Percentiles rank a stretch among this genome's conserved stretches.
Evolutionary conservation across 2,888 invertebrate species (phyloP).

Genomic region (Drosophila atroscutellata): DNA sequence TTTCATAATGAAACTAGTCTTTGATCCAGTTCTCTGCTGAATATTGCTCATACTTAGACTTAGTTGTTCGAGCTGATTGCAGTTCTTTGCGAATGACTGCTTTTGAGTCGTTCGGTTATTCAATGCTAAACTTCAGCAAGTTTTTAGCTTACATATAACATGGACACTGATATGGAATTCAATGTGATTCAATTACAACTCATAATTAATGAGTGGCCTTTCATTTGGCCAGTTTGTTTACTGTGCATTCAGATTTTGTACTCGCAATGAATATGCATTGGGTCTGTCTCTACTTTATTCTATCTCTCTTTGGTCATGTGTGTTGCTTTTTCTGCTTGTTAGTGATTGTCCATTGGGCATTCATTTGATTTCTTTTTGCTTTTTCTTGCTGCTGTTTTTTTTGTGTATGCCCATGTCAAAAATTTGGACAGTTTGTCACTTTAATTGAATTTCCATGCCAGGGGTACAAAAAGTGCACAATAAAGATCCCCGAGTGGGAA

Average conservation of each 20-base stretch:
- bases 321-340: slow-evolving; percentile 39
- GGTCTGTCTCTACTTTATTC: slow-evolving; percentile 5
- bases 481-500: slow-evolving; percentile 38
- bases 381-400: not conserved
- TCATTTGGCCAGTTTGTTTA: slow-evolving; percentile 23
- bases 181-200: slow-evolving; percentile 71
- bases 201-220: slow-evolving; percentile 73
- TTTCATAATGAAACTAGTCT: slow-evolving; percentile 17
- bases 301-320: slow-evolving; percentile 15
- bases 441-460: slow-evolving; percentile 79
- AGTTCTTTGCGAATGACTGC: slow-evolving; percentile 26
- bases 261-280: slow-evolving; percentile 62
- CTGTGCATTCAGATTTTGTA: slow-evolving; percentile 42
- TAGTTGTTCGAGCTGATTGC: slow-evolving; percentile 26
- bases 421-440: slow-evolving; percentile 81
- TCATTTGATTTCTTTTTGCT: slow-evolving; percentile 56
- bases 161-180: slow-evolving; percentile 20
- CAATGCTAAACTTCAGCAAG: slow-evolving; percentile 16
- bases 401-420: slow-evolving; percentile 71
- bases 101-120: slow-evolving; percentile 10
- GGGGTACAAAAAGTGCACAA: slow-evolving; percentile 46
- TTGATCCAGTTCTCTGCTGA: slow-evolving; percentile 15
- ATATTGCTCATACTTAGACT: slow-evolving; percentile 15
- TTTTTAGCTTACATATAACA: slow-evolving; percentile 9
- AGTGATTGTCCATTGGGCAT: slow-evolving; percentile 76